phyloP scores from a whole-genome alignment of 1,140 invertebrate species.

The Harlomillsia oculata region DNA sequence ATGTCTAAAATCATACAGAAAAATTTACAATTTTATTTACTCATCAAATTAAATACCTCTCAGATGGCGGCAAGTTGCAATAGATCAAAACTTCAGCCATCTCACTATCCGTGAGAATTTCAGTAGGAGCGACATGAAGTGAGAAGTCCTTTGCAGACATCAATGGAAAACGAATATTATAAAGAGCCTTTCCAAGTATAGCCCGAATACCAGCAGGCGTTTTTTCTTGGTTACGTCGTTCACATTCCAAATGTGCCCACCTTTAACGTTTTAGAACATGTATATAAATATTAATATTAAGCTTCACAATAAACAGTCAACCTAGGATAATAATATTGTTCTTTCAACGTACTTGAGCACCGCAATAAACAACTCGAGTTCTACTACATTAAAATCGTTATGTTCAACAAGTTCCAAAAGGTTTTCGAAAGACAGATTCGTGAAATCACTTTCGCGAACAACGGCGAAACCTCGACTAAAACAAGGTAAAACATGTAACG shows the following conservation, averaged over 20 bases:
- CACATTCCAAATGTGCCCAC: conserved; percentile 14
- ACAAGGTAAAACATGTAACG: background rate
- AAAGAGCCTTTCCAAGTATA: conserved; percentile 9
- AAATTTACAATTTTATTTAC: background rate
- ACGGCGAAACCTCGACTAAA: conserved; percentile 14
- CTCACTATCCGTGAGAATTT: conserved; percentile 22
- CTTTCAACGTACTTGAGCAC: conserved; percentile 15
- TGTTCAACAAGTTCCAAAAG: conserved; percentile 12
- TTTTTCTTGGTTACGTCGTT: conserved; percentile 6
- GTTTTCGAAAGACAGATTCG: conserved; percentile 11
- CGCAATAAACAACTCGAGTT: conserved; percentile 16
- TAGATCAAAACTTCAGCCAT: conserved; percentile 24
- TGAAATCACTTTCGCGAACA: conserved; percentile 17
- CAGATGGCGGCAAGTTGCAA: conserved; percentile 18
- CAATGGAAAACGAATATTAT: conserved; percentile 20
- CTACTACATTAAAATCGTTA: conserved; percentile 19
- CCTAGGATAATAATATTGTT: too few relatives aligned
- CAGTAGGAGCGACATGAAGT: conserved; percentile 18
- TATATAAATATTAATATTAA: too few relatives aligned
- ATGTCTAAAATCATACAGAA: background rate
- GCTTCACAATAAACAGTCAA: too few relatives aligned
- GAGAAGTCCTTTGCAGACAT: conserved; percentile 28
- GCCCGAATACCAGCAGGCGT: conserved; percentile 8
- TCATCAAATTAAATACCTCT: conserved; percentile 3
- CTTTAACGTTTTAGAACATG: too few relatives aligned